Percentiles rank a stretch among this genome's conserved stretches.
These are phyloP conservation scores for Dasyprocta punctata DNA, from an alignment of 2,113 vertebrate genomes.

Conservation along the genomic window DNA sequence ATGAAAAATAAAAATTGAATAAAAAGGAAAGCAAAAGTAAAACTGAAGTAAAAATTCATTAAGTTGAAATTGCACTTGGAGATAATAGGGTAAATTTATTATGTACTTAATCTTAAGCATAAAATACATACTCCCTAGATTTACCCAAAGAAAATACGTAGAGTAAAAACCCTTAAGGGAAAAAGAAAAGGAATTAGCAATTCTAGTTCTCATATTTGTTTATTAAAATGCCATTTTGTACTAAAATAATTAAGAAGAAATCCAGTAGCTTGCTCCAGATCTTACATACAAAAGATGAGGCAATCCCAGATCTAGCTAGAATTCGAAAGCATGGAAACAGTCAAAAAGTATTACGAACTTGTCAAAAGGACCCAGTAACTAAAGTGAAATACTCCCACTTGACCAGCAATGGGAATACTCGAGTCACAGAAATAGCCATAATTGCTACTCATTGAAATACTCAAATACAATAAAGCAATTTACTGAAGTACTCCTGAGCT, in stretches of 20 bases:
- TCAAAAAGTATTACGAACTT: neutral
- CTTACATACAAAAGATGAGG: neutral
- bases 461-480: neutral
- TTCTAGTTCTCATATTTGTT: neutral
- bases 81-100: neutral
- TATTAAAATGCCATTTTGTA: slow-evolving; percentile 24
- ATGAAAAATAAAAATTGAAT: neutral
- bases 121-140: slow-evolving; percentile 21
- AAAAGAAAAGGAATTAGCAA: neutral
- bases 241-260: slow-evolving; percentile 48
- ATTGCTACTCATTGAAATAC: slow-evolving; percentile 3
- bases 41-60: neutral
- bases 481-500: neutral
- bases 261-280: neutral
- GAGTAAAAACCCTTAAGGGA: neutral
- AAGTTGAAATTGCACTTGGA: neutral
- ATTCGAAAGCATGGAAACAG: neutral
- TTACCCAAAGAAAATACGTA: neutral
- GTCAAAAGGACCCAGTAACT: neutral
- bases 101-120: neutral
- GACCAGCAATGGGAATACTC: neutral
- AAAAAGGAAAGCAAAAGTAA: neutral
- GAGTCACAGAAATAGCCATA: neutral
- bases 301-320: neutral
- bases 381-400: neutral